Evolutionary conservation across 2,888 invertebrate species (phyloP).

Genomic region (Drosophila barbarae): DNA sequence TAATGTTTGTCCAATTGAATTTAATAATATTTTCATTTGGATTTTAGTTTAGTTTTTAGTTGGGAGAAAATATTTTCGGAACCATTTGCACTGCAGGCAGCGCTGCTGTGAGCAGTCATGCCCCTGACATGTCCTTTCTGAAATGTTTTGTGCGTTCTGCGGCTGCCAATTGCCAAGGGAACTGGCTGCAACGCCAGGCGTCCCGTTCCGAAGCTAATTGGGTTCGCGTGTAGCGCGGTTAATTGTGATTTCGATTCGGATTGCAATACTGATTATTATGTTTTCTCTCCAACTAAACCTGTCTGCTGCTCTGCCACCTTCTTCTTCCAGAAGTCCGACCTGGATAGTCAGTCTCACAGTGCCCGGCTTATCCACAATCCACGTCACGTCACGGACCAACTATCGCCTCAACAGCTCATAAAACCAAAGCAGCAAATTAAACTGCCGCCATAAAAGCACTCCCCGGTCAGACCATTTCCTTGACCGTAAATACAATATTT

Average conservation of each 20-base stretch:
- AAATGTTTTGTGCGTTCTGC: constrained; percentile 67
- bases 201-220: constrained; percentile 34
- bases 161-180: constrained; percentile 55
- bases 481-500: constrained; percentile 74
- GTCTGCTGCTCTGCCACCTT: background rate
- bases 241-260: constrained; percentile 36
- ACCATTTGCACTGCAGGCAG: constrained; percentile 48
- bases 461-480: constrained; percentile 44
- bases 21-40: constrained; percentile 77
- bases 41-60: constrained; percentile 71
- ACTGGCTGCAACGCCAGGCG: constrained; percentile 34
- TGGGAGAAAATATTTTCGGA: constrained; percentile 55
- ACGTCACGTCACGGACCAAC: constrained; percentile 37
- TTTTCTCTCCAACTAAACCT: constrained; percentile 6
- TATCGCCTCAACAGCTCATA: constrained; percentile 72
- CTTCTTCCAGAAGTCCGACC: no score
- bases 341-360: background rate
- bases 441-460: constrained; percentile 61
- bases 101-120: constrained; percentile 11
- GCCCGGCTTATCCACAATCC: constrained; percentile 27
- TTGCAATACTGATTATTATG: constrained; percentile 24
- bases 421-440: constrained; percentile 74
- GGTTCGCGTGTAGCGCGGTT: constrained; percentile 35
- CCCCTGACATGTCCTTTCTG: constrained; percentile 38
- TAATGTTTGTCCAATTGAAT: constrained; percentile 76